A percentile compares a stretch with the other conserved stretches of the same genome.
Evolutionary conservation across 2,888 invertebrate species (phyloP).

Genomic region (Petrolisthes manimaculis): DNA sequence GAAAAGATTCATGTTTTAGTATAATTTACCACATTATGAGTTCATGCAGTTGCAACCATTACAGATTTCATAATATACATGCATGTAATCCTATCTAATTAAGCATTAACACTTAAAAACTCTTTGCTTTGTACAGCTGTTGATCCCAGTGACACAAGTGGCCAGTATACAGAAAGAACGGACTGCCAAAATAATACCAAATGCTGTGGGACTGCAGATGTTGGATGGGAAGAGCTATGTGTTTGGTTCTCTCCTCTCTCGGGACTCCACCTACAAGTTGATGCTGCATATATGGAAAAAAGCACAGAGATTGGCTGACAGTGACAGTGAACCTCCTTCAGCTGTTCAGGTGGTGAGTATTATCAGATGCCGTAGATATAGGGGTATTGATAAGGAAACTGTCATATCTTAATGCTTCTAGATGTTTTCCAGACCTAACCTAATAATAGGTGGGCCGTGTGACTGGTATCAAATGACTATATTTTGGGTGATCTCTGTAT

Average conservation of each 20-base stretch:
- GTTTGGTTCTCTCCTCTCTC: conserved; percentile 89
- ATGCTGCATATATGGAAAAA: conserved; percentile 85
- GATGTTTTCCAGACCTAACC: too few relatives aligned
- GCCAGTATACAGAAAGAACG: conserved; percentile 91
- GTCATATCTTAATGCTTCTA: too few relatives aligned
- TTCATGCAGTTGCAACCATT: too few relatives aligned
- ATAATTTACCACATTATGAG: too few relatives aligned
- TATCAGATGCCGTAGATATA: too few relatives aligned
- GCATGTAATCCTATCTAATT: background rate
- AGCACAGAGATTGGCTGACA: conserved; percentile 52
- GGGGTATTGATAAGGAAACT: too few relatives aligned
- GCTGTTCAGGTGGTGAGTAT: conserved; percentile 52
- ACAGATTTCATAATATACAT: background rate
- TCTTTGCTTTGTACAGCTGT: conserved; percentile 74
- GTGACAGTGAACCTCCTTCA: conserved; percentile 56
- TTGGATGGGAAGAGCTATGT: conserved; percentile 71
- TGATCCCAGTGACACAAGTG: conserved; percentile 89
- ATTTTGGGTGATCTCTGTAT: too few relatives aligned
- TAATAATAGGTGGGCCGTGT: too few relatives aligned
- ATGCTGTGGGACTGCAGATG: conserved; percentile 85
- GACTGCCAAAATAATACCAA: conserved; percentile 93
- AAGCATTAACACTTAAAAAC: background rate
- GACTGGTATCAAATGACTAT: too few relatives aligned
- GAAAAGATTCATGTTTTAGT: too few relatives aligned
- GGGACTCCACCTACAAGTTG: conserved; percentile 88